phyloP scores from a whole-genome alignment of 2,113 vertebrate genomes.

The Odocoileus hemionus region DNA sequence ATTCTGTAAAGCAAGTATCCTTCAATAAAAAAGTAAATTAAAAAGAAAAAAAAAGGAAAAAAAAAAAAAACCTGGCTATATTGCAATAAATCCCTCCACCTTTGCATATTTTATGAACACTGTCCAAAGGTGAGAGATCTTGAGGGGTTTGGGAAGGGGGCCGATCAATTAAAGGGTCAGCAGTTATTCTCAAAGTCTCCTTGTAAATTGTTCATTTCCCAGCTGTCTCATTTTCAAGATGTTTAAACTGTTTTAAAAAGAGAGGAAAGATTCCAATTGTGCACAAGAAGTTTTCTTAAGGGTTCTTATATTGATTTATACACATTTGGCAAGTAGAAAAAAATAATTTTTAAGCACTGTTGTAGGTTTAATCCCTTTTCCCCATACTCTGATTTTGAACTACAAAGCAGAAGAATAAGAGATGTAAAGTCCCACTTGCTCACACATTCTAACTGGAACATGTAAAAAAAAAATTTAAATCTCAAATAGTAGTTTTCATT shows the following conservation, averaged over 20 bases:
- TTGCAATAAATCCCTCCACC: neutral
- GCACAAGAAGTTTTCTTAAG: neutral
- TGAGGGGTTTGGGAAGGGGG: too few species aligned
- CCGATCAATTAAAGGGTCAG: neutral
- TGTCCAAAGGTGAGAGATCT: neutral
- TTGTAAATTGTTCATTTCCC: conserved; percentile 48
- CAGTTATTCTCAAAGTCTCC: neutral
- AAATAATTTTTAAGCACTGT: neutral
- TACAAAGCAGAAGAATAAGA: neutral
- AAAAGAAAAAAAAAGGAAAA: neutral
- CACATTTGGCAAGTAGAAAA: neutral
- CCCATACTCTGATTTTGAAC: neutral
- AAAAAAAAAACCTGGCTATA: fast-evolving
- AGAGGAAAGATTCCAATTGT: neutral
- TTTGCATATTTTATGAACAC: neutral
- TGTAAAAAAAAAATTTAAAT: neutral
- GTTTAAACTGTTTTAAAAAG: conserved; percentile 32
- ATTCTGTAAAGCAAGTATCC: neutral
- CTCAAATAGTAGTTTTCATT: neutral
- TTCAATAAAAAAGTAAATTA: neutral
- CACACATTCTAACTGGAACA: neutral
- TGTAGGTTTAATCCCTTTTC: neutral
- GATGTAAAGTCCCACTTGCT: neutral
- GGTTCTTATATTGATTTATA: neutral
- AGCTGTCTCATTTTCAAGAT: conserved; percentile 7